Percentiles rank a stretch among this genome's conserved stretches.
These are phyloP conservation scores for Drosophila pseudoananassae DNA, from an alignment of 1,140 invertebrate genomes.

Conservation along the genomic window DNA sequence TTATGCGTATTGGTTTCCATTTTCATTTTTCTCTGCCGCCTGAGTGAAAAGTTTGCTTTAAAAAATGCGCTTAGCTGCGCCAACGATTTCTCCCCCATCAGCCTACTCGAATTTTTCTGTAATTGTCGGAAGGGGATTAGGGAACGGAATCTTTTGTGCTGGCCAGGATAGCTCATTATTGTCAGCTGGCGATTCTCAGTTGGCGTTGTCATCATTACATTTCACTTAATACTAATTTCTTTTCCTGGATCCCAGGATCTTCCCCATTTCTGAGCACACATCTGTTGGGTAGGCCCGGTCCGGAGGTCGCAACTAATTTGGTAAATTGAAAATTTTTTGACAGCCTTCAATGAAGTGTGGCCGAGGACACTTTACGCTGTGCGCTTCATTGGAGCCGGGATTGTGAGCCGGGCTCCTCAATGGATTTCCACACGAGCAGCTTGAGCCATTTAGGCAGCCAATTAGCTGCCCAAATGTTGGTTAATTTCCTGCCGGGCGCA, in stretches of 20 bases:
- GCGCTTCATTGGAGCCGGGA: conserved; percentile 61
- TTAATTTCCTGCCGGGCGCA: conserved; percentile 65
- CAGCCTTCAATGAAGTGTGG: conserved; percentile 78
- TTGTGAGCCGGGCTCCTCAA: conserved; percentile 24
- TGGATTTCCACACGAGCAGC: conserved; percentile 78
- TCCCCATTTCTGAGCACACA: conserved; percentile 4
- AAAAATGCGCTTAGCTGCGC: conserved; percentile 47
- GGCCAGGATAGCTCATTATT: conserved; percentile 53
- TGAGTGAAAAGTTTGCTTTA: conserved; percentile 57
- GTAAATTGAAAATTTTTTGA: conserved; percentile 79
- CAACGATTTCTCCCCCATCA: conserved; percentile 3
- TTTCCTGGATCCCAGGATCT: conserved; percentile 20
- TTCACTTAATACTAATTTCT: conserved; percentile 76
- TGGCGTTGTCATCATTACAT: conserved; percentile 74
- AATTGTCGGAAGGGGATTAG: conserved; percentile 45
- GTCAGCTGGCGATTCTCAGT: conserved; percentile 73
- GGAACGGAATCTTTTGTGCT: conserved; percentile 32
- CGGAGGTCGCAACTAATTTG: conserved; percentile 61
- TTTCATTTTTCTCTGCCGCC: conserved; percentile 37
- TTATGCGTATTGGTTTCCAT: conserved; percentile 71
- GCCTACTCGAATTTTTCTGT: conserved; percentile 21
- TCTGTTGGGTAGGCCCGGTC: conserved; percentile 1
- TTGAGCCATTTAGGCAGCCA: conserved; percentile 76
- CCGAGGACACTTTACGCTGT: conserved; percentile 68
- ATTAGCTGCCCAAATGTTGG: conserved; percentile 81